These are phyloP conservation scores for Pristionchus exspectatus DNA, from an alignment of 2,888 invertebrate genomes.

Conservation along the genomic window DNA sequence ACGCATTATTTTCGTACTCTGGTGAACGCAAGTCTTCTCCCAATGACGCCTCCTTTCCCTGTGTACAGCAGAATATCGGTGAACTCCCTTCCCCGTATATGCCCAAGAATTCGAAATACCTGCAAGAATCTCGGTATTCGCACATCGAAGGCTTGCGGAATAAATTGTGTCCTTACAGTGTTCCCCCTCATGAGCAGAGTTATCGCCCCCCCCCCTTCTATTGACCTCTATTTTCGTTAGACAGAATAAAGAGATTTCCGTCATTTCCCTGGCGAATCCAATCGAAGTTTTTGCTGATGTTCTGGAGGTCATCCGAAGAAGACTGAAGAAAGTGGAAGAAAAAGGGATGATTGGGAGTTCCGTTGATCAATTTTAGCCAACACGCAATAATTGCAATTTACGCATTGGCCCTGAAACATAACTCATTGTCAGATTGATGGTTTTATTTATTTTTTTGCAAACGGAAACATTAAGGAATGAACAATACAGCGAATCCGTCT, in stretches of 20 bases:
- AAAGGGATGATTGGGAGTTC: background rate
- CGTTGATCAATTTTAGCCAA: background rate
- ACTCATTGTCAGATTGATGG: background rate
- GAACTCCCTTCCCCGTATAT: background rate
- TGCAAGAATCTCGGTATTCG: background rate
- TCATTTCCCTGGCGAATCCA: background rate
- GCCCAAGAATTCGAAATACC: background rate
- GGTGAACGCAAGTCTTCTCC: background rate
- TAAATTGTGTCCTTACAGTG: slow-evolving; percentile 15
- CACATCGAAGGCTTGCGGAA: too few species aligned
- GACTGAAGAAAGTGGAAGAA: background rate
- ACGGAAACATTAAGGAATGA: background rate
- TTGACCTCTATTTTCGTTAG: slow-evolving; percentile 36
- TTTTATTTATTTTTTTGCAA: background rate
- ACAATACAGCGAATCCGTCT: background rate
- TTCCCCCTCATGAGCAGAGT: background rate
- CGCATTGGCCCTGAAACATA: too few species aligned
- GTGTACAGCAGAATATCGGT: background rate
- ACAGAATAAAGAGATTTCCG: slow-evolving; percentile 20
- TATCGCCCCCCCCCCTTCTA: background rate
- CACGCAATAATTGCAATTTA: background rate
- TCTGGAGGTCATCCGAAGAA: slow-evolving; percentile 25
- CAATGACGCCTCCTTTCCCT: background rate
- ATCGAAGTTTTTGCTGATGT: background rate
- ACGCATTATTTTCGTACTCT: background rate